Evolutionary conservation across 2,113 vertebrate genomes (phyloP).

Genomic region (Galemys pyrenaicus): DNA sequence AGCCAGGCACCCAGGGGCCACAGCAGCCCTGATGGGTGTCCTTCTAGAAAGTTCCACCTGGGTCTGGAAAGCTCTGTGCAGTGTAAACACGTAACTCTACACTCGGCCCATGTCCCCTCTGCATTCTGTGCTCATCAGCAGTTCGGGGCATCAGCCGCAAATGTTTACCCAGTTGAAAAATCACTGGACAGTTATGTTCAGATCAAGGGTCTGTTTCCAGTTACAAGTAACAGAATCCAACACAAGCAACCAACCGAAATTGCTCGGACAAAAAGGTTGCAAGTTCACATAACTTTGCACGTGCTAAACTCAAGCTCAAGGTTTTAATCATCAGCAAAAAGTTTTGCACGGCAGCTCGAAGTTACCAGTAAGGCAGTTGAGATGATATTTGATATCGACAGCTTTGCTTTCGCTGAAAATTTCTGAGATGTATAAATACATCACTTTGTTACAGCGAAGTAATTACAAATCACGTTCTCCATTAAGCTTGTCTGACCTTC

Average conservation of each 20-base stretch:
- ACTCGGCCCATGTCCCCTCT: not conserved
- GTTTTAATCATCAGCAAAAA: not conserved
- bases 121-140: constrained; percentile 62
- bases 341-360: not conserved
- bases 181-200: constrained; percentile 60
- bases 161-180: constrained; percentile 66
- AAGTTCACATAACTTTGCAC: constrained; percentile 42
- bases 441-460: not conserved
- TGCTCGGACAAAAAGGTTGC: constrained; percentile 47
- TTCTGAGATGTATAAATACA: not conserved
- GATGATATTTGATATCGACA: not conserved
- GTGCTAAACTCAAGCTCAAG: constrained; percentile 33
- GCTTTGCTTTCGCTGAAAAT: constrained; percentile 34
- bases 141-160: constrained; percentile 53
- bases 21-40: constrained; percentile 1
- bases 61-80: constrained; percentile 41
- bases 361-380: constrained; percentile 13
- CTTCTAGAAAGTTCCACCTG: constrained; percentile 42
- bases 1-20: constrained; percentile 29
- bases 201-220: constrained; percentile 71
- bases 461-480: not conserved
- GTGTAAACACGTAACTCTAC: constrained; percentile 54
- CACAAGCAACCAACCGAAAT: constrained; percentile 10
- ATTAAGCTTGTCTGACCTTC: not conserved
- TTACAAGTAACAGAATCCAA: constrained; percentile 64